Base-by-base conservation (phyloP, 2,113 vertebrate species). In the Chunga burmeisteri region DNA sequence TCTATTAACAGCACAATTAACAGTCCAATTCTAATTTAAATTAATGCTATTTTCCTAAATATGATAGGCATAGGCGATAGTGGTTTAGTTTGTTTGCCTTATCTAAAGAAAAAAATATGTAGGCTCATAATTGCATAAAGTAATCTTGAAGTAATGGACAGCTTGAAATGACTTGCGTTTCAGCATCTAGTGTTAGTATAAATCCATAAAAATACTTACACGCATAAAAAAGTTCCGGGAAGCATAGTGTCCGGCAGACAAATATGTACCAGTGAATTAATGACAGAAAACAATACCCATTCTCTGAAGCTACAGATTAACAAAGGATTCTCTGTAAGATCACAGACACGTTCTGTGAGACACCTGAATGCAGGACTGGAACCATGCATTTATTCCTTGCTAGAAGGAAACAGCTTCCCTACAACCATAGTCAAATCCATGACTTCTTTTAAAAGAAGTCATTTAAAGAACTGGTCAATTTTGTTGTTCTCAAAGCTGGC, bases 41-140 rank as follows among this genome's bases (percentile, higher is more conserved):
- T 62, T 85, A 86, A 86, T 52, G 46, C 42, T 92, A 11, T 91
- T 95, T 96, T 91, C 90, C 34, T 53, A 91, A 84, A 95, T 79
- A 87, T 25, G 88, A 50, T 50, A 49, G 83, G 83, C 58, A 65
- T 21, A 27, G 88, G 16, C n/a, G 44, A 42, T 56, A 91, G 68
- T 56, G 72, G 88, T 86, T 93, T 63, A 87, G 94, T 92, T 91
- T 82, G 52, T 86, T 81, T 93, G 44, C 78, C 95, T 97, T 88
- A 92, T 62, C 29, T 72, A 94, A 78, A 86, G 56, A 22, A 75
- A 66, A 96, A 75, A 86, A n/a, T 58, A 78, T 16, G 74, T 49
- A 95, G 86, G 73, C 87, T 96, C 85, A 23, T 92, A 89, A 90
- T 52, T 95, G 91, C 71, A 90, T 71, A 71, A 94, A 86, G 38